These are phyloP conservation scores for Drosophila murphyi DNA, from an alignment of 1,140 invertebrate species.

Conservation along the genomic window DNA sequence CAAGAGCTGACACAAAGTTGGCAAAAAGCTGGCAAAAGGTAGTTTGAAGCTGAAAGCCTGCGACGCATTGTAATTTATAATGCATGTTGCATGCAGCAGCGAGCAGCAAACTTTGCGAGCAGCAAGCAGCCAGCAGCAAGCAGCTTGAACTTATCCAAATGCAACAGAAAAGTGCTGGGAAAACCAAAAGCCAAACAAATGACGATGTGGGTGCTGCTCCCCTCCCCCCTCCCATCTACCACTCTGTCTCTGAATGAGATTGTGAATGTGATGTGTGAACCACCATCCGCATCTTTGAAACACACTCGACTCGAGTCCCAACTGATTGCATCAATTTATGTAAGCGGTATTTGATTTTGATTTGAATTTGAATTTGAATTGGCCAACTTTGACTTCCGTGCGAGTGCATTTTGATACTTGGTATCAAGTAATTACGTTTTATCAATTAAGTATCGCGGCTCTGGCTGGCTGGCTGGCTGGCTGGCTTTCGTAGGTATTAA, in stretches of 20 bases:
- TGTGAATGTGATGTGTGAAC: neutral
- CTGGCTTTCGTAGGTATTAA: constrained; percentile 47
- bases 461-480: neutral
- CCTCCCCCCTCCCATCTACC: no score
- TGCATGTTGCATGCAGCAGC: constrained; percentile 21
- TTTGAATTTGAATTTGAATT: constrained; percentile 40
- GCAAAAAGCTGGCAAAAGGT: constrained; percentile 4
- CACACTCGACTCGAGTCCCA: constrained; percentile 8
- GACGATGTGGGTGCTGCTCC: neutral
- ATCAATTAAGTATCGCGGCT: constrained; percentile 44
- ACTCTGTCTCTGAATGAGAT: neutral
- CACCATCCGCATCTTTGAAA: constrained; percentile 34
- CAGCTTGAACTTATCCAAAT: constrained; percentile 17
- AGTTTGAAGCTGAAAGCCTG: constrained; percentile 14
- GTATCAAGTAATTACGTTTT: constrained; percentile 54
- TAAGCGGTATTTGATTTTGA: constrained; percentile 46
- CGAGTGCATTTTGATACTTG: constrained; percentile 48
- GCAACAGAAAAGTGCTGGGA: constrained; percentile 6
- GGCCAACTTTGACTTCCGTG: constrained; percentile 17
- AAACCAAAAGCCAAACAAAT: constrained; percentile 8
- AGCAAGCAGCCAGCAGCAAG: neutral
- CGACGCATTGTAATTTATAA: constrained; percentile 36
- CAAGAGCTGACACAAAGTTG: neutral
- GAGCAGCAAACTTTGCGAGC: neutral
- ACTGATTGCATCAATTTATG: constrained; percentile 24